Conservation (phyloP, 2,113 vertebrate genomes). For the Xenus cinereus region DNA sequence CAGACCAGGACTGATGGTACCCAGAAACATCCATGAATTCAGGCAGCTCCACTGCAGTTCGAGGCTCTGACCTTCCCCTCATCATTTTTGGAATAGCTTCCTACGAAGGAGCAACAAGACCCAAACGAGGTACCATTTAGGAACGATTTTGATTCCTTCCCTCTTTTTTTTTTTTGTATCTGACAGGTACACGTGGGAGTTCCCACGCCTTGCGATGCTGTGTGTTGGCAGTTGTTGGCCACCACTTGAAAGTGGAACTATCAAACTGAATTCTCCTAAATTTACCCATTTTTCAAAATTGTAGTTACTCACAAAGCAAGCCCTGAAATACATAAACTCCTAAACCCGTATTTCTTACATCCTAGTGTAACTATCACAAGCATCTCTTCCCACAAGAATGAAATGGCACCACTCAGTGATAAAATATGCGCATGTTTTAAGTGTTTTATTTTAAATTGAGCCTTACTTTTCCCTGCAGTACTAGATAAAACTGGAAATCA, state of each 20-base stretch:
- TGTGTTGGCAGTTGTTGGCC: not conserved
- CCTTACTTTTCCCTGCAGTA: not conserved
- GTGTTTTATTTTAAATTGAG: not conserved
- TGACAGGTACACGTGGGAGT: not conserved
- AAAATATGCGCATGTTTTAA: not conserved
- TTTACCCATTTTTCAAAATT: not conserved
- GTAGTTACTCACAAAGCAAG: not conserved
- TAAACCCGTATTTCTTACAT: not conserved
- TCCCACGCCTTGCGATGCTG: not conserved
- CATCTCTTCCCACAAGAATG: not conserved
- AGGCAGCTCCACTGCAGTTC: not conserved
- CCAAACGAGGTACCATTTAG: not conserved
- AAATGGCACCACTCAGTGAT: rapidly evolving
- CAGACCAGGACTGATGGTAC: not conserved
- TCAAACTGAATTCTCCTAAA: not conserved
- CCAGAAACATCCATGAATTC: not conserved
- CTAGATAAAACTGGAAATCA: not conserved
- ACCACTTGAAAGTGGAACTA: not conserved
- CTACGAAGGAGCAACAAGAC: not conserved
- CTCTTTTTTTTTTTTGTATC: not conserved
- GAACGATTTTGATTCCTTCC: not conserved
- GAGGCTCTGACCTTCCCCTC: not conserved
- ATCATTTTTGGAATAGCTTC: not conserved
- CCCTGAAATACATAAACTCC: not conserved
- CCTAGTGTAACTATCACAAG: not conserved